Percentiles rank a stretch among this genome's conserved stretches.
These are phyloP conservation scores for Hedychridium roseum DNA, from an alignment of 2,888 invertebrate genomes.

Conservation along the genomic window DNA sequence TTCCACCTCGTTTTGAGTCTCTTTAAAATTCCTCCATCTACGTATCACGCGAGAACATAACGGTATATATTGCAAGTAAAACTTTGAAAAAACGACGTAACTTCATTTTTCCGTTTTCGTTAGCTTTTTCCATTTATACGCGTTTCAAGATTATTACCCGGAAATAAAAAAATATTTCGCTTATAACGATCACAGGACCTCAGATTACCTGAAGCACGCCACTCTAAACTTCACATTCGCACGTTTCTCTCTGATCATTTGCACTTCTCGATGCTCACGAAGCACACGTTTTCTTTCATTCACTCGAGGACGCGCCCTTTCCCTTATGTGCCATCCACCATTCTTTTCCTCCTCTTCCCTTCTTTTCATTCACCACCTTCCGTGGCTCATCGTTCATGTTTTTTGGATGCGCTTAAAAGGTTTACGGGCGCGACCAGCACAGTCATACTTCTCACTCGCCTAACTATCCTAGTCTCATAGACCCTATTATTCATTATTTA, in stretches of 20 bases:
- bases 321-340: conserved; percentile 19
- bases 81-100: conserved; percentile 59
- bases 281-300: conserved; percentile 43
- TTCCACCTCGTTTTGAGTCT: conserved; percentile 30
- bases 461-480: conserved; percentile 61
- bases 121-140: conserved; percentile 28
- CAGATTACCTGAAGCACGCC: conserved; percentile 63
- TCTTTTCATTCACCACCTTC: conserved; percentile 1
- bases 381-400: conserved; percentile 16
- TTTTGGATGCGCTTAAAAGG: conserved; percentile 22
- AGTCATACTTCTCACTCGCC: conserved; percentile 46
- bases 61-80: conserved; percentile 64
- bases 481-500: conserved; percentile 64
- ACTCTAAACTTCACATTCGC: conserved; percentile 45
- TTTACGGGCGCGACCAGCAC: conserved; percentile 27
- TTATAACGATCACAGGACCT: conserved; percentile 65
- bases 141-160: conserved; percentile 48
- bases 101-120: conserved; percentile 24
- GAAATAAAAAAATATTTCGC: conserved; percentile 65
- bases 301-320: conserved; percentile 32
- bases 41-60: conserved; percentile 65
- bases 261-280: conserved; percentile 44
- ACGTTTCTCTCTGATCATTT: conserved; percentile 26
- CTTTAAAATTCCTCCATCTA: conserved; percentile 50
- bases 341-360: conserved; percentile 6